Base-by-base conservation (phyloP, 2,888 invertebrate species). In the Mythimna impura region DNA sequence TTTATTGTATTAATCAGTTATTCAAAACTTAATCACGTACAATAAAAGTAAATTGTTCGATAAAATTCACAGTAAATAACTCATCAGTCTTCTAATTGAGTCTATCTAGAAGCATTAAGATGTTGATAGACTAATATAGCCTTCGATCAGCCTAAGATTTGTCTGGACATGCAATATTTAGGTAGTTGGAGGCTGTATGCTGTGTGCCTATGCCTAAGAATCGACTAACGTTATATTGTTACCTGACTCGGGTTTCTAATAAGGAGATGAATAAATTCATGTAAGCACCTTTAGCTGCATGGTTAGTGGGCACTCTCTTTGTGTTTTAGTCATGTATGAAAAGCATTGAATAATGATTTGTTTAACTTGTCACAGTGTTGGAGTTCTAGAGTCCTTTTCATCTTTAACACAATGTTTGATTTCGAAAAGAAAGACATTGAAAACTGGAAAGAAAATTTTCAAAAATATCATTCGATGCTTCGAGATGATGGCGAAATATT, bases 101-200 rank as follows among this genome's bases (percentile, higher is more conserved):
- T 76, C 61, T 85, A 86, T 88, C 87, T 86, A 84, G 86, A 87
- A 87, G 88, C 88, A 89, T 91, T 88, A 89, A 90, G 89, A 91
- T 91, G 76, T 75, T 83, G 92, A 92, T 91, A 92, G 89, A 83
- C 88, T 64, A 81, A 80, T 73, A 83, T 84, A 86, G 80, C 74
- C 82, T 92, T 91, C 89, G 89, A 89, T 83, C 84, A 89, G 86
- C 88, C 86, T 80, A 69, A 81, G 83, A 89, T 91, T 89, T 89
- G 40, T 40, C 52, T 40, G 66, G 34, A 68, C 77, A 83, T 73
- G 81, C 83, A 78, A 79, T 78, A 72, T 77, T 70, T 71, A 80
- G 64, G 57, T 62, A 63, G 30, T n/a, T 17, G 75, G 64, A 65
- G 61, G 61, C 75, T 71, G 67, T 65, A 54, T 63, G 30, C 17